A percentile compares a stretch with the other conserved stretches of the same genome.
phyloP scores from a whole-genome alignment of 1,140 invertebrate species.

The Eumaeus atala region DNA sequence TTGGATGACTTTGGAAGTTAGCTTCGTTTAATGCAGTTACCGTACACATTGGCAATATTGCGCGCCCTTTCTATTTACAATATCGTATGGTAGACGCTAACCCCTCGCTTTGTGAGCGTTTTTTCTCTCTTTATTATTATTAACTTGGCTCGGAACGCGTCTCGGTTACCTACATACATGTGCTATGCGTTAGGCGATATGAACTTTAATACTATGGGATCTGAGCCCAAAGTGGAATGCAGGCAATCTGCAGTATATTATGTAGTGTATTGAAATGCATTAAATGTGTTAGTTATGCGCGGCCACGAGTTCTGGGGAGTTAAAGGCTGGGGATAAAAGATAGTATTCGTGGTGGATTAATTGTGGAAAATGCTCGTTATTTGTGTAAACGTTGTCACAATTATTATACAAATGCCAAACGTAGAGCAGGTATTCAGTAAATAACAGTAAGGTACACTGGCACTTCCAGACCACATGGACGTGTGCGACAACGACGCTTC shows the following conservation, averaged over 20 bases:
- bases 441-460: no score
- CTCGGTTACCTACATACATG: conserved; percentile 25
- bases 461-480: no score
- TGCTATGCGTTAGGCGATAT: background rate
- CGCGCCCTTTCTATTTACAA: conserved; percentile 46
- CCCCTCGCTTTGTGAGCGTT: conserved; percentile 49
- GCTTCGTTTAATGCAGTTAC: background rate
- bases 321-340: background rate
- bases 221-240: background rate
- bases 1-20: background rate
- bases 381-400: no score
- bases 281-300: conserved; percentile 3
- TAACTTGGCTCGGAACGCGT: conserved; percentile 33
- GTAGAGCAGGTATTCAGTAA: no score
- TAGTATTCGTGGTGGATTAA: no score
- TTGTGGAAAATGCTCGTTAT: no score
- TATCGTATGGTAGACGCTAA: conserved; percentile 38
- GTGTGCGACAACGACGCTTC: no score
- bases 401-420: no score
- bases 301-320: background rate
- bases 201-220: no score
- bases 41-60: background rate
- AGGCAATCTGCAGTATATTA: background rate
- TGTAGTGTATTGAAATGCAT: conserved; percentile 7
- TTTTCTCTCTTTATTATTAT: conserved; percentile 66